Evolutionary conservation across 2,888 invertebrate genomes (phyloP), one percentile per base, ranked within the genome.

Genomic region (Amphipoea lucens): DNA sequence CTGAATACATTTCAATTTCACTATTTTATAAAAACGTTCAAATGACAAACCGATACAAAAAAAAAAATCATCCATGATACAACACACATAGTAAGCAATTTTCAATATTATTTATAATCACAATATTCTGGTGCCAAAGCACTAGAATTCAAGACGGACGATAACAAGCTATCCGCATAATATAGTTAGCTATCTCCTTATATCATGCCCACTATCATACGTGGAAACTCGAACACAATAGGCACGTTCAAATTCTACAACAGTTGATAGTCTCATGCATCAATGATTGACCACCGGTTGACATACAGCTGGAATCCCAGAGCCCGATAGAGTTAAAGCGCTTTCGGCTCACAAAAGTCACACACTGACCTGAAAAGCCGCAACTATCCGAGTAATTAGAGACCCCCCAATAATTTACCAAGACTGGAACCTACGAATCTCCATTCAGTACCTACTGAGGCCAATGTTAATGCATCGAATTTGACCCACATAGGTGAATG

Each of bases 401-500:
- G 23, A 29, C 40, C 67, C 23, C 23, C 60, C 40, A 57, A 83
- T 78, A 78, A 83, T 65, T 45, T 72, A 76, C 75, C 62, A 83
- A 79, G 74, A 70, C 73, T 45, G 40, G 54, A 76, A 72, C 67
- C 77, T 67, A 68, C 75, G 63, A 78, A 76, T 82, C 57, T 67
- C 80, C 71, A 77, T 78, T 80, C 51, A 65, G 6, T 51, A 82
- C 63, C 29, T 65, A 85, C 78, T 67, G 74, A 71, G 76, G 45
- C 77, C 74, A 76, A 82, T 74, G 78, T 69, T 89, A 89, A 88
- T 83, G 81, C 77, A 89, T 86, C 60, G 77, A 79, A 81, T 81
- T 69, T 74, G 78, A 76, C 81, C 77, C 48, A 71, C 74, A 74
- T 82, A 85, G 79, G 71, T 70, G 87, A 86, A 90, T 86, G 69